phyloP scores from a whole-genome alignment of 2,113 vertebrate species.

The Sinocyclocheilus grahami region DNA sequence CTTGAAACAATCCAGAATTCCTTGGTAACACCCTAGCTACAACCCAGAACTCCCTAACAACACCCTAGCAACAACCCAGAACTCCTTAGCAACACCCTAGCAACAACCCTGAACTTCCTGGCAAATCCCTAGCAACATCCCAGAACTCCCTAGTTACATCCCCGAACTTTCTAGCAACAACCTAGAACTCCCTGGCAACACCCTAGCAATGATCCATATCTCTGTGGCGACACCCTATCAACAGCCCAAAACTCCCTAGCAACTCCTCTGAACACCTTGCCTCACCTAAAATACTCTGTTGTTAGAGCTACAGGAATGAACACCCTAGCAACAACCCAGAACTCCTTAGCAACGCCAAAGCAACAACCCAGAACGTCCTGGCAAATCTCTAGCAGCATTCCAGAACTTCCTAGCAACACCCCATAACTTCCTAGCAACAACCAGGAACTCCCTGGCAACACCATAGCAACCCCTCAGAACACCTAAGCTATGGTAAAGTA shows the following conservation, averaged over 20 bases:
- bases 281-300: no score
- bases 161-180: no score
- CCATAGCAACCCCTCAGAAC: background rate
- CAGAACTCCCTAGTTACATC: background rate
- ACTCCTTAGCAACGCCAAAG: background rate
- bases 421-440: no score
- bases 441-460: background rate
- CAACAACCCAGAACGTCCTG: background rate
- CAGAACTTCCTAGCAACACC: no score
- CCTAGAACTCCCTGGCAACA: no score
- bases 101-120: no score
- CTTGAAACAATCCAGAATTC: no score
- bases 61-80: background rate
- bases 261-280: background rate
- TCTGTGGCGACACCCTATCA: background rate
- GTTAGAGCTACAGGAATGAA: no score
- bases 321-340: no score
- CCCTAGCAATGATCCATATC: no score
- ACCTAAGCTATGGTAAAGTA: background rate
- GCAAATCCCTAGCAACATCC: no score
- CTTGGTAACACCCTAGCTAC: background rate
- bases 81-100: background rate
- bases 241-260: background rate
- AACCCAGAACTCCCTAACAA: background rate
- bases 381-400: no score